Conservation (phyloP, 2,888 invertebrate genomes). For the Smittia aterrima region DNA sequence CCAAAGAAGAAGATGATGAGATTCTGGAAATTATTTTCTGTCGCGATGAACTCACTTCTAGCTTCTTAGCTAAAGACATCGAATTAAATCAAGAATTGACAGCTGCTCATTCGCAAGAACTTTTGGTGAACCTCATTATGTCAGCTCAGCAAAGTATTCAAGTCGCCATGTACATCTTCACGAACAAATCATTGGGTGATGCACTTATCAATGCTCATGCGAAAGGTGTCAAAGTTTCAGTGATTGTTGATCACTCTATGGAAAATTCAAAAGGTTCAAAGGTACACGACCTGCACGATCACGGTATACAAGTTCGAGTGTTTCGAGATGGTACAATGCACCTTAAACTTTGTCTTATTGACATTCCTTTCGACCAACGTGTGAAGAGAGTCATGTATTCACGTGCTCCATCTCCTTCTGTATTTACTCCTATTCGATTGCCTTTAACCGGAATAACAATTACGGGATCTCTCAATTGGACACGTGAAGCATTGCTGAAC, state of each 20-base stretch:
- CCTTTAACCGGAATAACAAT: constrained; percentile 10
- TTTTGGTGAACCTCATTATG: constrained; percentile 15
- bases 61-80: neutral
- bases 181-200: neutral
- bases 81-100: neutral
- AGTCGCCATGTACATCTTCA: constrained; percentile 34
- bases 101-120: neutral
- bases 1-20: neutral
- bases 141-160: constrained; percentile 21
- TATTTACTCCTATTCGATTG: neutral
- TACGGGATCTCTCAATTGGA: constrained; percentile 31
- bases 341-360: constrained; percentile 38
- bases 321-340: constrained; percentile 20
- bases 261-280: neutral
- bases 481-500: constrained; percentile 7
- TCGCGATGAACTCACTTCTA: neutral
- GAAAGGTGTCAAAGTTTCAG: constrained; percentile 19
- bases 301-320: constrained; percentile 1
- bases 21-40: neutral
- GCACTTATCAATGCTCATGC: constrained; percentile 18
- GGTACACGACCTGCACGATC: neutral
- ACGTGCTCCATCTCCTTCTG: neutral
- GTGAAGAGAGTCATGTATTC: neutral
- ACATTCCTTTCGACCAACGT: neutral
- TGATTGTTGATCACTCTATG: constrained; percentile 33